Evolutionary conservation across 2,113 vertebrate species (phyloP).

Genomic region (Lycaon pictus): DNA sequence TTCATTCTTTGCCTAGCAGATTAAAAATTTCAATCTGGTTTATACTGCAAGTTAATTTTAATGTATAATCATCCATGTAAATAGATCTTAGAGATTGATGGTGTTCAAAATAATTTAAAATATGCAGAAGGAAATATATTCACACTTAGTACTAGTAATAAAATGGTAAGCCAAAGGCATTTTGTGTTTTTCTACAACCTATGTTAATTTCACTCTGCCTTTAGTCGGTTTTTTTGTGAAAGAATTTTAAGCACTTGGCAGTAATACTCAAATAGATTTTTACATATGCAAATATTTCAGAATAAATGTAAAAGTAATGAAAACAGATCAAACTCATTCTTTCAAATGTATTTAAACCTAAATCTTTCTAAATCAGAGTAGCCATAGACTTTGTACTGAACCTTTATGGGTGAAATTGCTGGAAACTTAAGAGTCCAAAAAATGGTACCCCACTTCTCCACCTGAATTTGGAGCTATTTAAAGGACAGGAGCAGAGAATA

Average conservation of each 20-base stretch:
- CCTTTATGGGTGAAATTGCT: slow-evolving; percentile 6
- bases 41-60: slow-evolving; percentile 68
- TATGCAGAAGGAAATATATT: slow-evolving; percentile 10
- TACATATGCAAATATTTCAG: not conserved
- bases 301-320: slow-evolving; percentile 55
- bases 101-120: slow-evolving; percentile 69
- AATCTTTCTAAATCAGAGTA: slow-evolving; percentile 29
- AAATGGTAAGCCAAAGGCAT: slow-evolving; percentile 2
- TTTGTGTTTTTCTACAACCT: slow-evolving; percentile 46
- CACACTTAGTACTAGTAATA: slow-evolving; percentile 32
- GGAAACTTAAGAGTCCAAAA: not conserved
- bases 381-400: not conserved
- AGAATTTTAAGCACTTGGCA: slow-evolving; percentile 46
- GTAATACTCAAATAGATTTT: not conserved
- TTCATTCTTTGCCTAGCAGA: slow-evolving; percentile 56
- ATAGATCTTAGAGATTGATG: slow-evolving; percentile 46
- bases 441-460: not conserved
- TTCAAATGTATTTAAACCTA: not conserved
- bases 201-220: not conserved
- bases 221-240: not conserved
- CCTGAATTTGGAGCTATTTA: not conserved
- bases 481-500: not conserved
- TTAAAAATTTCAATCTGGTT: slow-evolving; percentile 69
- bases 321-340: slow-evolving; percentile 26
- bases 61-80: slow-evolving; percentile 55